Base-by-base conservation (phyloP, 2,113 vertebrate species). In the Macquaria ambigua region DNA sequence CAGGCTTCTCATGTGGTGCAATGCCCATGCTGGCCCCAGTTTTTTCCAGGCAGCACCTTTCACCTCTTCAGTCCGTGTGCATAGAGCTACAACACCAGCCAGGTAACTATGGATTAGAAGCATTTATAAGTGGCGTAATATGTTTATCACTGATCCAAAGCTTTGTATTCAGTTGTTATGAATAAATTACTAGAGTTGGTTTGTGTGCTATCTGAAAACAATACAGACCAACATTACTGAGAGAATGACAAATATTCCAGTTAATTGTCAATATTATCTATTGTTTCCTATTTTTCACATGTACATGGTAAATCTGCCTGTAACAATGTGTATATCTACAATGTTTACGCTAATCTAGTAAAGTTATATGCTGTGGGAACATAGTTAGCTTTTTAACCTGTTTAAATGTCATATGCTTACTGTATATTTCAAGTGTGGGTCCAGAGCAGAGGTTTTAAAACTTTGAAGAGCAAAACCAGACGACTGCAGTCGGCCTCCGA, bases 361-460 rank as follows among this genome's bases (percentile, higher is more conserved):
- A 48, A 72, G 5, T 37, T 41, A 43, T 25, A 43, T 72, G 9
- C 25, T 53, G 4, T 68, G 8, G 14, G 63, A 31, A 48, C 23
- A 12, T 37, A 37, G 6, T 18, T 66, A 0, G 20, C 21, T 74
- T 31, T 50, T 74, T 37, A 15, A 39, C 31, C 16, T 31, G 20
- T 0, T 41, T 37, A 9, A 72, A 78, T 34, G 15, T 70, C 20
- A 48, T 53, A 14, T 46, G 20, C 46, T 53, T 48, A 4, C 8
- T 50, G 0, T 71, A 1, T 50, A 6, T 84, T 90, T 87, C 10
- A 71, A 99, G 98, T 96, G 85, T 96, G 96, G 64, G 76, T 96
- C 89, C 98, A 97, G 84, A 95, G 93, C 84, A 94, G 98, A 84
- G 97, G 96, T 74, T 99, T 99, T 95, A 99, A 99, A 94, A 99